Conservation (phyloP, 1,140 invertebrate species). For the Diuraphis noxia region DNA sequence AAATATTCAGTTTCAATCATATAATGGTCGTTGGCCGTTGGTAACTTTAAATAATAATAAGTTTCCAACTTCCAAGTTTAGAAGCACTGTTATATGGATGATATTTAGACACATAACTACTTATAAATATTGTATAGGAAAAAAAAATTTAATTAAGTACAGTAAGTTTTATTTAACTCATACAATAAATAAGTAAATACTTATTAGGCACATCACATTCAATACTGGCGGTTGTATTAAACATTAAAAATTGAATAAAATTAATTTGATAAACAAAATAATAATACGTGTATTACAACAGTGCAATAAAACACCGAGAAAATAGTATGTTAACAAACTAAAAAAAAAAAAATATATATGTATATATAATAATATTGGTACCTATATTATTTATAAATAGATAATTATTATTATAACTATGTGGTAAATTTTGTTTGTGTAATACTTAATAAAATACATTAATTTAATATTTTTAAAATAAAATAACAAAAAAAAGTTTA, state of each 20-base stretch:
- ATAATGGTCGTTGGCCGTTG: too few relatives aligned
- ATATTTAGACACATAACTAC: too few relatives aligned
- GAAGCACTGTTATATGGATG: neutral
- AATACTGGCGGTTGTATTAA: slow-evolving; percentile 32
- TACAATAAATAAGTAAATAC: slow-evolving; percentile 37
- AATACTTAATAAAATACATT: neutral
- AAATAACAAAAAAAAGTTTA: neutral
- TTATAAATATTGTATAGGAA: neutral
- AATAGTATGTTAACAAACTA: neutral
- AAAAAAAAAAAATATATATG: neutral
- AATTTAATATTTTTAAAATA: slow-evolving; percentile 13
- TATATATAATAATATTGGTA: neutral
- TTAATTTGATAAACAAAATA: neutral
- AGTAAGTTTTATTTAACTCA: slow-evolving; percentile 34
- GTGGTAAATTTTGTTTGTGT: neutral
- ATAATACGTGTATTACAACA: neutral
- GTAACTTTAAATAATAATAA: neutral
- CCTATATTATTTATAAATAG: neutral
- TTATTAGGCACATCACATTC: slow-evolving; percentile 42
- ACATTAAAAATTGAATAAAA: slow-evolving; percentile 13
- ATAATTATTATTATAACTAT: neutral
- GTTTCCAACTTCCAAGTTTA: neutral
- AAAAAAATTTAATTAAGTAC: slow-evolving; percentile 24
- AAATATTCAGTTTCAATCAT: neutral
- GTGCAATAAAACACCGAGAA: neutral